Evolutionary conservation across 35 echinoderm and acorn worm species (phyloP), one percentile per base, ranked within the genome.

Genomic region (Heliocidaris erythrogramma): DNA sequence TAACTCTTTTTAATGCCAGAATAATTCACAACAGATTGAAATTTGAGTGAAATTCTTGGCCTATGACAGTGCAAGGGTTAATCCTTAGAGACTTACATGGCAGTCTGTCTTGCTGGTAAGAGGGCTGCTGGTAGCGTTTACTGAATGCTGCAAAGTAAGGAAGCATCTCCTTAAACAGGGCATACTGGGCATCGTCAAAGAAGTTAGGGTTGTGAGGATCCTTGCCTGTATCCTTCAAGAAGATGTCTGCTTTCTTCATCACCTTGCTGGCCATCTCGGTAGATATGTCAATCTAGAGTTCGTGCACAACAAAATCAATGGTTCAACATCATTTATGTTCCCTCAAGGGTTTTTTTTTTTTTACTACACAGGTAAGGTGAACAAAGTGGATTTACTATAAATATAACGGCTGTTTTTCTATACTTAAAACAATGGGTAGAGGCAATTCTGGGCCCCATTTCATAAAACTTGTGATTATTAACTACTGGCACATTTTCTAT

Each of bases 141-240:
- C 92, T 96, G 94, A 97, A 99, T 9, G 97, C 88, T 0, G 98
- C 95, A 97, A 97, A 99, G 86, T 99, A 99, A 31, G 98, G 96
- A 30, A 99, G 93, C 93, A 97, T 97, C 90, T 99, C 98, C 88
- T 96, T 99, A 86, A 99, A 99, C 30, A 99, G 94, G 17, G 96
- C 56, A 71, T 97, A 95, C 94, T 99, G 96, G 48, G 96, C 95
- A 5, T 97, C 98, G 84, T 99, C 98, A 97, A 99, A 99, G 42
- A 99, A 48, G 30, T 85, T 97, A 14, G 96, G 94, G 16, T 96
- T 94, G 89, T 99, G 95, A 31, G 98, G 98, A 85, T 99, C 98
- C 53, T 97, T 99, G 42, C 98, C 97, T 17, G 92, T 95, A 88
- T 99, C 98, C 50, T 97, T 95, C 13, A 99, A 87, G 89, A 93